Conservation (phyloP, 1,140 invertebrate genomes). For the Drosophila pectinifera region DNA sequence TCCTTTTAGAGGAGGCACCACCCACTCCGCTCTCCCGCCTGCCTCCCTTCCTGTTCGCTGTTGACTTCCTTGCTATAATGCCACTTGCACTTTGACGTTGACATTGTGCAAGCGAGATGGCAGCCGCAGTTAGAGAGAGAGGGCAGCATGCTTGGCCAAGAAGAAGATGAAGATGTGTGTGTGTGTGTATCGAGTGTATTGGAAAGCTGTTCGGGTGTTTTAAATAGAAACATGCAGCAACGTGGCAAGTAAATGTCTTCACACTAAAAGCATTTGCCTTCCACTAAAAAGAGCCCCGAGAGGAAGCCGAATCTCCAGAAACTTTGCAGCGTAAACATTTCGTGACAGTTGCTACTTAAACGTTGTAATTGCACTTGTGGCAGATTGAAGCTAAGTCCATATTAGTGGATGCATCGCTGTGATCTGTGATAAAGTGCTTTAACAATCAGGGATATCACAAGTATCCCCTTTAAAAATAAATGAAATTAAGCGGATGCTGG, state of each 20-base stretch:
- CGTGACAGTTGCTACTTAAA: conserved; percentile 37
- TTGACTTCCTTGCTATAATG: conserved; percentile 74
- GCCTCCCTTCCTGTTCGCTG: conserved; percentile 35
- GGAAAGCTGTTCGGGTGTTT: conserved; percentile 54
- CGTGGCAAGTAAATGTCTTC: conserved; percentile 60
- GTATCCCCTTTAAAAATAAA: too few species aligned
- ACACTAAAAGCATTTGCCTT: conserved; percentile 72
- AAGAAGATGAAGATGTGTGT: conserved; percentile 2
- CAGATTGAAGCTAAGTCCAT: neutral
- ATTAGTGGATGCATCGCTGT: neutral
- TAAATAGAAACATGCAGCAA: conserved; percentile 73
- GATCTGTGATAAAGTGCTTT: neutral
- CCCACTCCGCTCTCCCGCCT: too few species aligned
- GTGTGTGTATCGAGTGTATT: conserved; percentile 56
- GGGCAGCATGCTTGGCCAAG: conserved; percentile 6
- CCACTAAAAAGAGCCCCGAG: conserved; percentile 17
- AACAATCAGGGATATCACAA: too few species aligned
- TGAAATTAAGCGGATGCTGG: too few species aligned
- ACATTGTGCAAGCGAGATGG: conserved; percentile 56
- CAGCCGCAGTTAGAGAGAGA: conserved; percentile 11
- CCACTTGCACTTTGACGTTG: conserved; percentile 80
- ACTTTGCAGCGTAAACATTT: conserved; percentile 26
- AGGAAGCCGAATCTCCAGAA: conserved; percentile 6
- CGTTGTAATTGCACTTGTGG: conserved; percentile 24
- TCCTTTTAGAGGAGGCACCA: conserved; percentile 2